A percentile compares a stretch with the other conserved stretches of the same genome.
phyloP scores from a whole-genome alignment of 2,113 vertebrate species.

The Rhabdomys dilectus region DNA sequence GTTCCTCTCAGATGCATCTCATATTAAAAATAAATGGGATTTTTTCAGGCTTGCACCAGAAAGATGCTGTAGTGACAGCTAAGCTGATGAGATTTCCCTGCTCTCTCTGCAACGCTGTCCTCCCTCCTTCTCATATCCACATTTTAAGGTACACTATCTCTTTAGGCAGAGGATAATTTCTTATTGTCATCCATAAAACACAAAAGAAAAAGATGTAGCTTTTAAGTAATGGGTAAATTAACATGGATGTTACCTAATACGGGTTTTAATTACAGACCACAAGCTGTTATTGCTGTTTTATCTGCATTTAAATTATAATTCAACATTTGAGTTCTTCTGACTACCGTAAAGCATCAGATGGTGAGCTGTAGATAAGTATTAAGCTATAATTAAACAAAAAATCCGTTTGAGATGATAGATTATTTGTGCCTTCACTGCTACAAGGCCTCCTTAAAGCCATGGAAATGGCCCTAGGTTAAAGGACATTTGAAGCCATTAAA shows the following conservation, averaged over 20 bases:
- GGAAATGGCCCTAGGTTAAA: conserved; percentile 51
- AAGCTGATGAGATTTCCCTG: conserved; percentile 48
- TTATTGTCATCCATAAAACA: conserved; percentile 27
- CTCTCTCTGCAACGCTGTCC: neutral
- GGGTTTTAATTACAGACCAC: conserved; percentile 35
- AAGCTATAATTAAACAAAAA: conserved; percentile 56
- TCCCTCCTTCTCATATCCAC: neutral
- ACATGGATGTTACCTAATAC: conserved; percentile 14
- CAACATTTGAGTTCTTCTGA: conserved; percentile 57
- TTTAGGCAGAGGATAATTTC: conserved; percentile 24
- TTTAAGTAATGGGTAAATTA: conserved; percentile 55
- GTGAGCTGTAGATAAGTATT: conserved; percentile 13
- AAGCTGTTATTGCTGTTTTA: conserved; percentile 22
- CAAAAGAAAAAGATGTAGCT: conserved; percentile 30
- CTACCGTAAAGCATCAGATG: neutral
- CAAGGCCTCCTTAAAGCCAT: conserved; percentile 9
- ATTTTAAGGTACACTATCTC: neutral
- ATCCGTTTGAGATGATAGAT: conserved; percentile 44
- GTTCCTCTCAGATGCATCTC: conserved; percentile 8
- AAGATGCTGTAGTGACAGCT: conserved; percentile 35
- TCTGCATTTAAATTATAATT: conserved; percentile 68
- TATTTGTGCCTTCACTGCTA: conserved; percentile 4
- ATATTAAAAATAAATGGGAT: conserved; percentile 48
- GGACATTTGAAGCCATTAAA: conserved; percentile 19
- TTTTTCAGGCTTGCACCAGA: conserved; percentile 58